phyloP scores from a whole-genome alignment of 2,888 invertebrate species.

The Cyaniris semiargus region DNA sequence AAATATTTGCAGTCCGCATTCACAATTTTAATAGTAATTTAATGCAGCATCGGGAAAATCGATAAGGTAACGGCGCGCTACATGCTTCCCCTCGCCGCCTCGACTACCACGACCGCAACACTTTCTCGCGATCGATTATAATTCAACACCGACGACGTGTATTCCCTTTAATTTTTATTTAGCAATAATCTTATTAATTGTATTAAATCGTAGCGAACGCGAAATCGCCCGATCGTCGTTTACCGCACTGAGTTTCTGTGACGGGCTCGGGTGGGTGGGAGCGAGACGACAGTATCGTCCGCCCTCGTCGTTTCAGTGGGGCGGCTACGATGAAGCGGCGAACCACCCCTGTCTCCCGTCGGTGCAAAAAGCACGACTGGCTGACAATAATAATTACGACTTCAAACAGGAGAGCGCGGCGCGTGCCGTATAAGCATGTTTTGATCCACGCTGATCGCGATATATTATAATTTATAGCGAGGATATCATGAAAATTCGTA shows the following conservation, averaged over 20 bases:
- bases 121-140: slow-evolving; percentile 53
- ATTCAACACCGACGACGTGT: slow-evolving; percentile 28
- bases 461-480: background rate
- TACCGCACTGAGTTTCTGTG: slow-evolving; percentile 51
- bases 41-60: slow-evolving; percentile 79
- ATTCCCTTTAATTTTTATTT: slow-evolving; percentile 17
- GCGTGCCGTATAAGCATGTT: slow-evolving; percentile 2
- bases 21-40: slow-evolving; percentile 71
- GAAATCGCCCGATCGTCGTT: slow-evolving; percentile 48
- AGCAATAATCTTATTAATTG: slow-evolving; percentile 34
- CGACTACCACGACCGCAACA: slow-evolving; percentile 57
- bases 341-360: slow-evolving; percentile 45
- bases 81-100: slow-evolving; percentile 59
- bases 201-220: slow-evolving; percentile 38
- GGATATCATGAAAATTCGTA: background rate
- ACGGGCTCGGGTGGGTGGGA: slow-evolving; percentile 54
- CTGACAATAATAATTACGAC: slow-evolving; percentile 29
- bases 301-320: slow-evolving; percentile 52
- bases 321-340: slow-evolving; percentile 56
- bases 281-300: slow-evolving; percentile 59
- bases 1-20: slow-evolving; percentile 65
- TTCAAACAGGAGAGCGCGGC: background rate
- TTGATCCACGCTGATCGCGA: background rate
- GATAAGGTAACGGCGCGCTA: slow-evolving; percentile 75
- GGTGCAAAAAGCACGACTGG: slow-evolving; percentile 36